Percentiles rank a stretch among this genome's conserved stretches.
These are phyloP conservation scores for Harpalus rubripes DNA, from an alignment of 2,888 invertebrate species.

Conservation along the genomic window DNA sequence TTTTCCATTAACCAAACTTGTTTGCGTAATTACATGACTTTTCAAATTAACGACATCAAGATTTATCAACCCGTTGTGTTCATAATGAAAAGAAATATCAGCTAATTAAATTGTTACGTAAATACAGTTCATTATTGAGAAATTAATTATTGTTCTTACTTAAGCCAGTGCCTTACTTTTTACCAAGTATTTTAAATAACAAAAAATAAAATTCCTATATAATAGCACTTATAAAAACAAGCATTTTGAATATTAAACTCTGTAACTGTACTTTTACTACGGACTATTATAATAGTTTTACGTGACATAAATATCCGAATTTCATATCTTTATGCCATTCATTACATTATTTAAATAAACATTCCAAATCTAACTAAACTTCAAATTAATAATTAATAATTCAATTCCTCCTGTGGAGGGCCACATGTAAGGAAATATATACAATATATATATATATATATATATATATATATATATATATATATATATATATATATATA, in stretches of 20 bases:
- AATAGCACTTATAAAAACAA: constrained; percentile 7
- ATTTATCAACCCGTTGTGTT: constrained; percentile 23
- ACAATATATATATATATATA: too few relatives aligned
- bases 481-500: too few relatives aligned
- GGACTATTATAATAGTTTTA: constrained; percentile 20
- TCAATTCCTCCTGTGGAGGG: too few relatives aligned
- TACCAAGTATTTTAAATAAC: neutral
- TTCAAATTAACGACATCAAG: constrained; percentile 32
- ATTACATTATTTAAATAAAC: constrained; percentile 3
- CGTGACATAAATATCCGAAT: constrained; percentile 30
- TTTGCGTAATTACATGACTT: constrained; percentile 45
- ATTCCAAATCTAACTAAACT: neutral
- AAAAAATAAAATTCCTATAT: constrained; percentile 25
- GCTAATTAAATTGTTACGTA: constrained; percentile 46
- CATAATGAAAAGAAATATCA: constrained; percentile 19
- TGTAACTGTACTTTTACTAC: constrained; percentile 16
- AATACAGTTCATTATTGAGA: constrained; percentile 22
- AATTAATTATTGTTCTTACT: constrained; percentile 42
- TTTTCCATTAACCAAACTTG: constrained; percentile 38
- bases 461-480: too few relatives aligned
- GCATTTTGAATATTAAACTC: neutral
- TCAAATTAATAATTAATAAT: neutral
- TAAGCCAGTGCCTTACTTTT: constrained; percentile 9
- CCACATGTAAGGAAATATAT: too few relatives aligned
- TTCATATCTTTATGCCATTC: constrained; percentile 7